Conservation (phyloP, 1,140 invertebrate genomes). For the Cherax quadricarinatus region DNA sequence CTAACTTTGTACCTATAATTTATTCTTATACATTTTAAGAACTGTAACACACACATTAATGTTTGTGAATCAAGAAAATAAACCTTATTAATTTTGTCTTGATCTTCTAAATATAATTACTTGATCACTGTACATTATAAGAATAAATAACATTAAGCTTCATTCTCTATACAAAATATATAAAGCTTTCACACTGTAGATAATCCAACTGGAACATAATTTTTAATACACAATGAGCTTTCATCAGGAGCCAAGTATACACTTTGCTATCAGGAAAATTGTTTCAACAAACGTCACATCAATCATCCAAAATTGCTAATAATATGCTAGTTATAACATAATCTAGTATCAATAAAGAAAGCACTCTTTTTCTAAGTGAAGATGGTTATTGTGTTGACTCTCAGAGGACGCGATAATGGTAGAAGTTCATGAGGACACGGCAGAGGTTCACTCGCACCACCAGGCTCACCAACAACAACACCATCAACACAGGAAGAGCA, state of each 20-base stretch:
- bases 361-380: background rate
- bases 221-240: background rate
- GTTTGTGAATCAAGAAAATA: background rate
- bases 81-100: background rate
- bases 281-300: background rate
- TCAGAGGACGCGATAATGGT: conserved; percentile 84
- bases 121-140: background rate
- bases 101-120: conserved; percentile 1
- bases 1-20: background rate
- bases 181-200: background rate
- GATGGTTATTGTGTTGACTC: conserved; percentile 34
- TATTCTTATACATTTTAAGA: background rate
- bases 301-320: background rate
- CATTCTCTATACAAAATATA: conserved; percentile 22
- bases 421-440: conserved; percentile 86
- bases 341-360: conserved; percentile 11
- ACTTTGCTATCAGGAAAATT: background rate
- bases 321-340: background rate
- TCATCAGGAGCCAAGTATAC: background rate
- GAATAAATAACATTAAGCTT: background rate
- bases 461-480: conserved; percentile 89
- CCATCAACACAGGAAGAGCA: conserved; percentile 86
- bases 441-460: conserved; percentile 82
- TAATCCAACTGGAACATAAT: conserved; percentile 1
- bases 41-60: background rate